Base-by-base conservation (phyloP, 2,113 vertebrate species). In the Thalassoma bifasciatum region DNA sequence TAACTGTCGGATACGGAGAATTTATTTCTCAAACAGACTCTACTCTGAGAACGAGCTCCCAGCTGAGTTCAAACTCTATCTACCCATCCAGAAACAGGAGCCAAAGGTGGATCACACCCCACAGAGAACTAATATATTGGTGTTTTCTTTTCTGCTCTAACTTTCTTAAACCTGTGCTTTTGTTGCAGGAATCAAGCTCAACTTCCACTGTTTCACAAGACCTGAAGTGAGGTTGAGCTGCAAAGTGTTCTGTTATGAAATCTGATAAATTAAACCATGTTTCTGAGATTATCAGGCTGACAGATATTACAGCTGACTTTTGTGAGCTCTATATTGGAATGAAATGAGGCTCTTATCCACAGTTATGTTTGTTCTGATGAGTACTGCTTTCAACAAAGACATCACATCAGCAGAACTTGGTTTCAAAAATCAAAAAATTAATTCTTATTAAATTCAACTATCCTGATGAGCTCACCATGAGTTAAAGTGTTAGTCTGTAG, bases 1-100 rank as follows among this genome's bases (percentile, higher is more conserved):
- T 0, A 99, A 98, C 90, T 99, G 97, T 84, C 95, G 96, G 12
- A 99, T 99, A 78, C 93, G 98, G 49, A 94, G 97, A 54, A 97
- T 99, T 30, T 99, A 99, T 88, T 99, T 99, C 93, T 99, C 97
- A 8, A 97, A 99, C 91, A 92, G 98, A 54, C 95, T 99, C 44
- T 99, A 99, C 88, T 96, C 97, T 0, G 98, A 99, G 83, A 96
- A 99, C 5, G 97, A 99, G 82, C 95, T 99, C 44, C 98, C 98
- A 0, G 97, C 97, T 0, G 98, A 99, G 89, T 99, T 99, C 88
- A 99, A 99, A 91, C 95, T 99, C 0, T 99, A 96, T 36, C 88
- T 98, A 50, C 98, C 98, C 3, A 96, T 98, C 60, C 96, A 98
- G 91, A 99, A 95, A 90, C 89, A 85, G 36, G 98, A 99, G 89